Evolutionary conservation across 2,797 vertebrate genomes (phyloP).

Genomic region (Hypotaenidia philippensis): DNA sequence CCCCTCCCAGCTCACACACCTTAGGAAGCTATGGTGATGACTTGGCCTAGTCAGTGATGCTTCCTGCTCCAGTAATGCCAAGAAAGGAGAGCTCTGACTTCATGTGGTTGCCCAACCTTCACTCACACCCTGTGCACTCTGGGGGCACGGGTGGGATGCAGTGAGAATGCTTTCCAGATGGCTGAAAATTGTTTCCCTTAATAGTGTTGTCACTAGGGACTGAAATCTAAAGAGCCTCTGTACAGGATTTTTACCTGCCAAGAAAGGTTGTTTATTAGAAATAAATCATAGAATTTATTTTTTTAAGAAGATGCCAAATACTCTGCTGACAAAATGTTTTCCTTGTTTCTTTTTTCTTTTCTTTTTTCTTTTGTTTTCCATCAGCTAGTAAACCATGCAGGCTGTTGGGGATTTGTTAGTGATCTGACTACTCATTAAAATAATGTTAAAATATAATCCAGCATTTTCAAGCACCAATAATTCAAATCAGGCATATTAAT

Average conservation of each 20-base stretch:
- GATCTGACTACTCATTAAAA: neutral
- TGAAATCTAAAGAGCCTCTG: neutral
- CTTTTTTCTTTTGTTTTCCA: neutral
- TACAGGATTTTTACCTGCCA: neutral
- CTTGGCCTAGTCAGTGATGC: neutral
- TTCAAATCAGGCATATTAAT: neutral
- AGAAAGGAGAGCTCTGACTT: neutral
- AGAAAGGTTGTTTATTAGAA: neutral
- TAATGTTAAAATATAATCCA: neutral
- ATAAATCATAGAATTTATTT: neutral
- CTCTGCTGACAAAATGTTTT: neutral
- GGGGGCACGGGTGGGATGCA: neutral
- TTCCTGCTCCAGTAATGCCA: neutral
- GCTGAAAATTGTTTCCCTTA: conserved; percentile 1
- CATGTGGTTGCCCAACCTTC: neutral
- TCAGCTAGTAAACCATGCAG: neutral
- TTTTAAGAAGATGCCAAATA: neutral
- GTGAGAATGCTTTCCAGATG: neutral
- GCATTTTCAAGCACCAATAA: neutral
- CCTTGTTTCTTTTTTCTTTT: neutral
- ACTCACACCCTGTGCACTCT: neutral
- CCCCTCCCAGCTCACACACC: neutral
- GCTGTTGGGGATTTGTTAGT: neutral
- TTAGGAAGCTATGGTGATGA: neutral
- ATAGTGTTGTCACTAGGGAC: neutral